Evolutionary conservation across 2,888 invertebrate species (phyloP), one percentile per base, ranked within the genome.

Genomic region (Nephrotoma appendiculata): DNA sequence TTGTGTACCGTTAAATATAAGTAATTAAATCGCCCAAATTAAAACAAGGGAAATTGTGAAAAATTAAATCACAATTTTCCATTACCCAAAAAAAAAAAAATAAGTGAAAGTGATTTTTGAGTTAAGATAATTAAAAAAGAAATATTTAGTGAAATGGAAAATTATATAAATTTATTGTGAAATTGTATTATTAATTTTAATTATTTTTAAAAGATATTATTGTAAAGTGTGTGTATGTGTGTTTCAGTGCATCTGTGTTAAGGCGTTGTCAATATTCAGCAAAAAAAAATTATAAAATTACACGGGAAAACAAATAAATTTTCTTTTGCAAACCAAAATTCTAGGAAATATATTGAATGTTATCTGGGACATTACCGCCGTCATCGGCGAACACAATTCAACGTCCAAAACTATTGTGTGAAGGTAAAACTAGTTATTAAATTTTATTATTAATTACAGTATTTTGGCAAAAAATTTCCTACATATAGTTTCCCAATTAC

Each of bases 331-430:
- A 31, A 71, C 0, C 7, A 71, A 71, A 31, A 71, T n/a, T 71
- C 31, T 71, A 71, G 71, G 71, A 71, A 71, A 71, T 31, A 87
- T 83, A 84, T 85, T 91, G 90, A 90, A 91, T 91, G 91, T 89
- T 91, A 91, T 90, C 91, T 88, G 90, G 89, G 90, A 90, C 91
- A 89, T 89, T 90, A 88, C 89, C 90, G 89, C 90, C 90, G 89
- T 89, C 91, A 88, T 88, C 90, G 91, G 90, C 90, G 89, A 90
- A 87, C 86, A 84, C 57, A 86, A 84, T 87, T 87, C 86, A 86
- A 52, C 87, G 87, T 45, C 87, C 87, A 52, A 87, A 87, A 87
- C 19, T 86, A 45, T 52, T 86, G 41, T 85, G 86, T 87, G 87
- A 87, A 87, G 87, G 87, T 87, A 45, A 86, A 42, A 42, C n/a